These are phyloP conservation scores for Rhingia rostrata DNA, from an alignment of 2,888 invertebrate species.

Conservation along the genomic window DNA sequence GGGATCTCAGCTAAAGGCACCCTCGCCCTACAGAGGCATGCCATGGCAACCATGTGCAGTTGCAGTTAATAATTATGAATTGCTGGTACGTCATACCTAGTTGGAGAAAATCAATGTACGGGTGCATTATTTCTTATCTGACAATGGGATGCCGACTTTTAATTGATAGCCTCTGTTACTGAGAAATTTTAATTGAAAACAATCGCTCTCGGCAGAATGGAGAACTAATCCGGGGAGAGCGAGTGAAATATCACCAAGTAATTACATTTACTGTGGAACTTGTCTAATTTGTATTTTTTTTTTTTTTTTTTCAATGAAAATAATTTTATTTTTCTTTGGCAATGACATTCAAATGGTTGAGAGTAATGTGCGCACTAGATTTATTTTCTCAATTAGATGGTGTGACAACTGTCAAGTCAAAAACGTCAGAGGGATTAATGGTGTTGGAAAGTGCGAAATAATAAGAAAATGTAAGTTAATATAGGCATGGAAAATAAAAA, in stretches of 20 bases:
- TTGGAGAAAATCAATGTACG: conserved; percentile 14
- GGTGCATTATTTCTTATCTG: conserved; percentile 15
- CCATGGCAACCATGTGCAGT: not conserved
- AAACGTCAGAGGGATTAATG: no score
- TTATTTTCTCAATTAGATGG: not conserved
- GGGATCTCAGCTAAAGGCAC: not conserved
- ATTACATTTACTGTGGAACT: conserved; percentile 13
- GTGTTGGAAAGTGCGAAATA: no score
- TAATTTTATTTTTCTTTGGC: no score
- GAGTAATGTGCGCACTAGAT: no score
- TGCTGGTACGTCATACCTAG: not conserved
- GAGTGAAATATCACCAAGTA: conserved; percentile 10
- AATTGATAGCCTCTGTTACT: conserved; percentile 33
- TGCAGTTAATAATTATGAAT: not conserved
- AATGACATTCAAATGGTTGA: not conserved
- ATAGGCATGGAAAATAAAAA: no score
- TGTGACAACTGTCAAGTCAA: no score
- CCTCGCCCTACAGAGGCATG: not conserved
- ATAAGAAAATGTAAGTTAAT: no score
- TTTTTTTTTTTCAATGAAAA: no score
- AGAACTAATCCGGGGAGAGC: not conserved
- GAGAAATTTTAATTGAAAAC: conserved; percentile 13
- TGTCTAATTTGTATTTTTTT: not conserved
- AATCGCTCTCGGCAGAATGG: not conserved
- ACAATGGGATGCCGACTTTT: conserved; percentile 17